phyloP scores from a whole-genome alignment of 2,113 vertebrate species.

The Odocoileus virginianus region DNA sequence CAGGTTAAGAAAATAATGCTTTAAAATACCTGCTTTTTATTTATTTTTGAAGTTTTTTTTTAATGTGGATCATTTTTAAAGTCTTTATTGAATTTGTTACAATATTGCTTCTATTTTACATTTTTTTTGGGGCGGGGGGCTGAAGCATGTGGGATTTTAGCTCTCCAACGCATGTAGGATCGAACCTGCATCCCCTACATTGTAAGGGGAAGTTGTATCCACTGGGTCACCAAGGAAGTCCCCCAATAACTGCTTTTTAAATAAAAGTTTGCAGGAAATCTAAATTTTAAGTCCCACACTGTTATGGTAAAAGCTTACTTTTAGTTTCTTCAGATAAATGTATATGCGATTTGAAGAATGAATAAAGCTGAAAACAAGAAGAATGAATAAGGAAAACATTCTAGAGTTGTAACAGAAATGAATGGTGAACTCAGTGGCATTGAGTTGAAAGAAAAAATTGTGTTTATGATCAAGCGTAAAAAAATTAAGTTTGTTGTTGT shows the following conservation, averaged over 20 bases:
- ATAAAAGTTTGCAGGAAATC: neutral
- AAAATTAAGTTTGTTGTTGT: neutral
- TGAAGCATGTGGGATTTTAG: neutral
- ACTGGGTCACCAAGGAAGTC: neutral
- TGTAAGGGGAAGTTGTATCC: neutral
- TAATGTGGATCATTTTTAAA: neutral
- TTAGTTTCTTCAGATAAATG: neutral
- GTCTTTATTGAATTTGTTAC: neutral
- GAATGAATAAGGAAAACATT: neutral
- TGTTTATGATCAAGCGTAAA: neutral
- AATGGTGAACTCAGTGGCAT: neutral
- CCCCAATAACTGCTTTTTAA: neutral
- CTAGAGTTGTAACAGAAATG: neutral
- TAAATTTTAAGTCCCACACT: neutral
- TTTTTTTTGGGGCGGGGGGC: neutral
- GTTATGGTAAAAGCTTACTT: neutral
- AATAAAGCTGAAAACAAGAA: neutral
- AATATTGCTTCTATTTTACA: neutral
- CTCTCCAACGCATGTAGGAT: neutral
- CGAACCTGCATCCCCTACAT: neutral
- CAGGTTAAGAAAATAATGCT: constrained; percentile 20
- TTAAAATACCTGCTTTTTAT: neutral
- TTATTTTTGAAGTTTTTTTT: neutral
- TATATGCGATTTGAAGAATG: neutral
- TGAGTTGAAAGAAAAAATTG: neutral